Base-by-base conservation (phyloP, 2,888 invertebrate genomes). In the Polia nebulosa region DNA sequence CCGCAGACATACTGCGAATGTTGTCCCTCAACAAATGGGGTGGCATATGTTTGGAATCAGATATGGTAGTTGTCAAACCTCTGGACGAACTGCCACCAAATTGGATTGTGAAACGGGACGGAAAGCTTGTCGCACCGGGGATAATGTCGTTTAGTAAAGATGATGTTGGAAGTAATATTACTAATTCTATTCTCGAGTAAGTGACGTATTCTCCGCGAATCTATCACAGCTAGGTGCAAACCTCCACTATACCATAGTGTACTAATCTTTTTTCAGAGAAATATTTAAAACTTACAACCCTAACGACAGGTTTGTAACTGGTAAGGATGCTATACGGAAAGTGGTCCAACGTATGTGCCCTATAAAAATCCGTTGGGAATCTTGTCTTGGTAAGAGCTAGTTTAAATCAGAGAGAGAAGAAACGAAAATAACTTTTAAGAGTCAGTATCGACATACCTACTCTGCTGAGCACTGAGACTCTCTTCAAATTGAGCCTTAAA, bases 11-110 rank as follows among this genome's bases (percentile, higher is more conserved):
- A 29, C 88, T 97, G 44, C 89, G 97, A 68, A 97, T 96, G 78
- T 86, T 97, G 47, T 96, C 97, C 0, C 91, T 97, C 0, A 97
- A 97, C 96, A 97, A 97, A 85, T 97, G 96, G 86, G 97, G 97
- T 13, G 97, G 97, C 0, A 96, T 97, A 53, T 97, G 97, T 85
- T 87, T 97, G 60, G 97, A 98, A 84, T 91, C 97, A 77, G 97
- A 98, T 86, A 96, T 97, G 1, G 95, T 97, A n/a, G 96, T 97
- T n/a, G 49, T 68, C 4, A 71, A 39, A 58, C 25, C 9, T 93
- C 96, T 47, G 96, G 96, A 76, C 92, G 84, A 89, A 8, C 84
- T 97, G n/a, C 90, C 84, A 13, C 83, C 86, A 13, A 97, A 97
- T 88, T 97, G 71, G 71, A 71, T 96, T 82, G 96, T 91, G 92